Evolutionary conservation across 2,113 vertebrate genomes (phyloP), one percentile per base, ranked within the genome.

Genomic region (Microcebus lehilahytsara): DNA sequence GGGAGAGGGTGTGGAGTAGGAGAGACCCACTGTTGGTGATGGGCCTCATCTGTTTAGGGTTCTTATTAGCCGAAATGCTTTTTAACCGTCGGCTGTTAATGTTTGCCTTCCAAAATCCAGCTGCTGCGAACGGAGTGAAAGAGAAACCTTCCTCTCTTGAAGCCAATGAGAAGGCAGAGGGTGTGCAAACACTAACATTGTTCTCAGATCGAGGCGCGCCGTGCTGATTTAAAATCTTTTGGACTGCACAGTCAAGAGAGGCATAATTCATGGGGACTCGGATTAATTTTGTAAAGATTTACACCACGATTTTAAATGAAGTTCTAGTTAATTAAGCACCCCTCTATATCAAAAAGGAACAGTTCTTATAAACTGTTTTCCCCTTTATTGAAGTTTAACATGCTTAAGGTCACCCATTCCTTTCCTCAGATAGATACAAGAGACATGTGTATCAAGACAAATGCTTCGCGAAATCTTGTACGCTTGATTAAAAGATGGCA

Each of bases 281-380:
- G 93, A 96, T 97, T 98, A 97, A 40, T 97, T 97, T 98, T 97
- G 80, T 95, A 97, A 98, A 98, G 97, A 98, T 98, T 97, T 98
- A 98, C 93, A 84, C 49, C 77, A 51, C 0, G 7, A 91, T 95
- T 98, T 96, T 97, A 97, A 98, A 97, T 95, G 95, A 98, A 97
- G 86, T 97, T 75, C 86, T 92, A 97, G 97, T 98, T 98, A 98
- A 98, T 98, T 98, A 98, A 98, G 85, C 74, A 93, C 95, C 96
- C 97, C 91, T 93, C 83, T 98, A 93, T 71, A 95, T 96, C 96
- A 98, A 89, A 58, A 89, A 90, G 84, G 67, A 96, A 80, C 37
- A 83, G 64, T 81, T 97, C 51, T 80, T 96, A 93, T 83, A 95
- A 98, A 95, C 69, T 67, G 14, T 92, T 97, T 94, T 72, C 1